phyloP scores from a whole-genome alignment of 2,113 vertebrate genomes.

The Hymenochirus boettgeri region DNA sequence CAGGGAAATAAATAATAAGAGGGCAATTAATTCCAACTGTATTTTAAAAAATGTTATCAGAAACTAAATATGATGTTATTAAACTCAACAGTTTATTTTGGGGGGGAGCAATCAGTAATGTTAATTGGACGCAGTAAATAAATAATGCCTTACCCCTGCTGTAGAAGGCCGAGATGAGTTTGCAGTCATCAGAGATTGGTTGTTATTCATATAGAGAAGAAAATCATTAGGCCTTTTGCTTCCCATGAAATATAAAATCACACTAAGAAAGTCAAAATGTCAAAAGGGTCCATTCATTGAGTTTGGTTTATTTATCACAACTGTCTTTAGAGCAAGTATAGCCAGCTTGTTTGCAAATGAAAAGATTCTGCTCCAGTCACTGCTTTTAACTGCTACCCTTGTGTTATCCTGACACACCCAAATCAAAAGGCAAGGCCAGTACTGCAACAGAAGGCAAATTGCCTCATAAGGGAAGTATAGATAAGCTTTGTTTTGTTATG shows the following conservation, averaged over 20 bases:
- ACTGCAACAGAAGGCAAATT: neutral
- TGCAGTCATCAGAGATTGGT: slow-evolving; percentile 27
- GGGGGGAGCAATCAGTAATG: no score
- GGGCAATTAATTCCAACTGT: no score
- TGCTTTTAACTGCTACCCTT: neutral
- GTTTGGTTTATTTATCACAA: neutral
- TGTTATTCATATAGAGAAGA: slow-evolving; percentile 20
- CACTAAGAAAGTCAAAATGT: no score
- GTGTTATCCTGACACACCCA: slow-evolving; percentile 18
- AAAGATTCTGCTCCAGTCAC: neutral
- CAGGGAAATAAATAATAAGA: no score
- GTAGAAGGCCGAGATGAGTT: slow-evolving; percentile 55
- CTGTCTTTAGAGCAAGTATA: neutral
- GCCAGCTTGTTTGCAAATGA: neutral
- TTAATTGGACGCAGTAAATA: no score
- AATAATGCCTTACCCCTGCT: slow-evolving; percentile 58
- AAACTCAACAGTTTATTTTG: no score
- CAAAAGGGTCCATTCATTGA: neutral
- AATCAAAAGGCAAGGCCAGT: slow-evolving; percentile 6
- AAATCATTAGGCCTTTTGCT: slow-evolving; percentile 35
- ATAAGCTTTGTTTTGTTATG: slow-evolving; percentile 31
- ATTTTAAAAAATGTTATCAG: no score
- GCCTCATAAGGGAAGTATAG: slow-evolving; percentile 4
- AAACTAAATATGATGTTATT: no score
- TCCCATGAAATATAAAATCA: neutral